phyloP scores from a whole-genome alignment of 1,140 invertebrate genomes.

The Palaemon carinicauda region DNA sequence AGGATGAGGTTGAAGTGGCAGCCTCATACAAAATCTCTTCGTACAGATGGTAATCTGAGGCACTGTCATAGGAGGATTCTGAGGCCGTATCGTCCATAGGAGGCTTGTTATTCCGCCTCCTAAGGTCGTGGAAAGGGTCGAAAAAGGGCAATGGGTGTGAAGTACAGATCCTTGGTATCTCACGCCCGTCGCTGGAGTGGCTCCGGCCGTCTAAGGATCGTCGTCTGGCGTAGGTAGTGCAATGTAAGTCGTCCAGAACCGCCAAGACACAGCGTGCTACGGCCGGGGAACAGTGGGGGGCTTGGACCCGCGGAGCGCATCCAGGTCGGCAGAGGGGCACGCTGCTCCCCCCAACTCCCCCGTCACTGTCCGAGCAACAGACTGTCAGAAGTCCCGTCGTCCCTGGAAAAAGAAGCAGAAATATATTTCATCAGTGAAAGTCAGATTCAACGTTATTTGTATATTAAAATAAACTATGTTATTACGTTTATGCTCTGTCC shows the following conservation, averaged over 20 bases:
- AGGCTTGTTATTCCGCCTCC: conserved; percentile 17
- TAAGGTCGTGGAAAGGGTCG: neutral
- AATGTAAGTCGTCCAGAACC: conserved; percentile 27
- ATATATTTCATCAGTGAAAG: neutral
- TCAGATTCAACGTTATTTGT: neutral
- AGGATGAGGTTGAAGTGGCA: neutral
- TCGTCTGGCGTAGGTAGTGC: conserved; percentile 14
- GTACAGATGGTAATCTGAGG: conserved; percentile 45
- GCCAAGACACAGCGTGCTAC: conserved; percentile 35
- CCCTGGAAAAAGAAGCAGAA: conserved; percentile 6
- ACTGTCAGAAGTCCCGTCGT: conserved; percentile 32
- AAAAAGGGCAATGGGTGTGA: conserved; percentile 11
- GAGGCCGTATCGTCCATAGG: conserved; percentile 32
- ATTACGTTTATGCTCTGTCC: no score
- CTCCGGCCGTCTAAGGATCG: conserved; percentile 25
- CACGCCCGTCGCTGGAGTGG: conserved; percentile 48
- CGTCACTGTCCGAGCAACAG: conserved; percentile 51
- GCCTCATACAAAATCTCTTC: conserved; percentile 46
- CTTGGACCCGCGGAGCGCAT: conserved; percentile 12
- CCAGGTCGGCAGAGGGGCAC: conserved; percentile 38
- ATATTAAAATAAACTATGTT: neutral
- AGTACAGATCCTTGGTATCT: neutral
- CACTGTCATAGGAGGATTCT: conserved; percentile 45
- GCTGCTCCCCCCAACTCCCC: conserved; percentile 45
- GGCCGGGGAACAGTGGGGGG: conserved; percentile 11